Evolutionary conservation across 1,140 invertebrate genomes (phyloP), one percentile per base, ranked within the genome.

Genomic region (Pollicipes pollicipes): DNA sequence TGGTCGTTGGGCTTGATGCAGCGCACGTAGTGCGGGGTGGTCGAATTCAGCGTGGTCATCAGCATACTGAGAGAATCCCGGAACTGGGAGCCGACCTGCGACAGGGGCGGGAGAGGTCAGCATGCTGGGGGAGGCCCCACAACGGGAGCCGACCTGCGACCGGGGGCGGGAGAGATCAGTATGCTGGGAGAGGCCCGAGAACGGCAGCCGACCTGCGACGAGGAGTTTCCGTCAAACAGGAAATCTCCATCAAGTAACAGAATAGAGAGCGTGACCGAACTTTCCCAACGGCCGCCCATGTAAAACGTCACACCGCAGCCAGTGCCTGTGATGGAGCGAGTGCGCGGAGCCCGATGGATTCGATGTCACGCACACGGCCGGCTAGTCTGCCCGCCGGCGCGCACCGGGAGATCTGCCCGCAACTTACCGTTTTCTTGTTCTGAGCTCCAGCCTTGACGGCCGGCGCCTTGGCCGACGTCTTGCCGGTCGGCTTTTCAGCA

Each of bases 1-100:
- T 85, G 84, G 78, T 99, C 97, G 80, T 99, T 99, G 30, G 97
- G 96, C 81, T 99, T 99, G 76, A 99, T 97, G 79, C 97, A 99
- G 30, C 97, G 85, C 35, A 99, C 92, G 81, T 99, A 99, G 81
- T 99, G 96, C 0, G 97, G 97, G 0, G 93, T 96, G 0, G 97
- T 99, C 3, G 90, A 87, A 77, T 96, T 97, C 28, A 99, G 80
- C 0, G 94, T 97, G 0, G 84, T 81, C 90, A 98, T 99, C 26
- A 99, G 79, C 72, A 90, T 88, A 31, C 88, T 89, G 30, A 99
- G 81, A 0, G 95, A 97, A 68, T 95, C 91, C 17, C 94, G 83
- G 80, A 99, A 99, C 82, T 98, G 90, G 0, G 89, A 90, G 0
- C 91, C 90, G 2, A 94, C 90, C 74, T 75, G 66, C 45, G 21